phyloP scores from a whole-genome alignment of 2,113 vertebrate species.

The Anser cygnoides region DNA sequence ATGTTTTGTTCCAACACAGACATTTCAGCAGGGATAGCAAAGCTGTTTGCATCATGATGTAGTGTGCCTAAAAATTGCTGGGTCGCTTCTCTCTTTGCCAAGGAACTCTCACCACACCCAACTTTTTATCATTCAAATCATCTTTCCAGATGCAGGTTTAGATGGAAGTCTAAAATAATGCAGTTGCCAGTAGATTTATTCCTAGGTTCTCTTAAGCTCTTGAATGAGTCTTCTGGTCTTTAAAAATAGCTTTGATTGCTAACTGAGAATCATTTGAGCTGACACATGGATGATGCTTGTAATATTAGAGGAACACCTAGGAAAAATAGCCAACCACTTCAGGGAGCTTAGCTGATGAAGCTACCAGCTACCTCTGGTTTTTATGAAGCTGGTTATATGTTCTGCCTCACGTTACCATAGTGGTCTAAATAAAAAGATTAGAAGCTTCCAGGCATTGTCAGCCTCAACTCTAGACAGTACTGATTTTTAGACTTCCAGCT shows the following conservation, averaged over 20 bases:
- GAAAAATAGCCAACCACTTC: background rate
- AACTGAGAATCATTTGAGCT: background rate
- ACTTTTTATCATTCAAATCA: background rate
- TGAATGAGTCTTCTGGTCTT: background rate
- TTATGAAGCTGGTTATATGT: background rate
- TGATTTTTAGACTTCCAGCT: background rate
- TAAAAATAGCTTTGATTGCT: background rate
- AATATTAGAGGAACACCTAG: background rate
- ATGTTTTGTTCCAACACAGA: constrained; percentile 33
- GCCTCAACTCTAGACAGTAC: background rate
- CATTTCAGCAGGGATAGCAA: background rate
- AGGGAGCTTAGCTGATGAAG: background rate
- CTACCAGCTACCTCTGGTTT: background rate
- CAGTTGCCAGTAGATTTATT: background rate
- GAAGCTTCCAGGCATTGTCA: background rate
- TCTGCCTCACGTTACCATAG: background rate
- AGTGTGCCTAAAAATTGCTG: background rate
- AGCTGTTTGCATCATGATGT: background rate
- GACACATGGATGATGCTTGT: background rate
- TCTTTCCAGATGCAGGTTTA: background rate
- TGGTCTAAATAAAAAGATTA: background rate
- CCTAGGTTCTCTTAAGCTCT: background rate
- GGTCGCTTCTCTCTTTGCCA: background rate
- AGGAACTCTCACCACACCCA: background rate
- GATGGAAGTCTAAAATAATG: background rate